phyloP scores from a whole-genome alignment of 2,113 vertebrate genomes.

The Tragulus kanchil region DNA sequence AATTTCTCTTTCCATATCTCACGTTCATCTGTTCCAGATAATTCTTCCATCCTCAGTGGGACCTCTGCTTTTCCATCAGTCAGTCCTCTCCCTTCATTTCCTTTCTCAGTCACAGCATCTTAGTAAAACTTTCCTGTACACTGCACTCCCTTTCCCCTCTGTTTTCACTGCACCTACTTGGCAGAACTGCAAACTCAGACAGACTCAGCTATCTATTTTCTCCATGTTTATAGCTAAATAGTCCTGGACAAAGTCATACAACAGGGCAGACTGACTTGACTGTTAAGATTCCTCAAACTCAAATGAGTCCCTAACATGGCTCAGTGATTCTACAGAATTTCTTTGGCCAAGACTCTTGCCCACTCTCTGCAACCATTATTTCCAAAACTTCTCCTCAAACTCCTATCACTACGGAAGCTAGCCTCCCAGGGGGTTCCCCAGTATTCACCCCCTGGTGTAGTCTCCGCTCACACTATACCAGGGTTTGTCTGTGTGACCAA shows the following conservation, averaged over 20 bases:
- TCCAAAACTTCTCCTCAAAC: slow-evolving; percentile 58
- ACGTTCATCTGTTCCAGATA: background rate
- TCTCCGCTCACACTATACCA: background rate
- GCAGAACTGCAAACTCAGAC: background rate
- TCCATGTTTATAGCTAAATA: background rate
- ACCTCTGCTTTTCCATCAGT: background rate
- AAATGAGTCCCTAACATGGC: background rate
- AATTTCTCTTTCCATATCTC: background rate
- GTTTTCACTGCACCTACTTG: background rate
- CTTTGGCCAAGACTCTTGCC: background rate
- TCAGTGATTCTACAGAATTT: background rate
- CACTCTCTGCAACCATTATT: background rate
- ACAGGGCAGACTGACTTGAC: background rate
- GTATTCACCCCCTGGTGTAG: background rate
- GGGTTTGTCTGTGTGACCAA: background rate
- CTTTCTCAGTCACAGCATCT: background rate
- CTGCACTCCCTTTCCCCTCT: background rate
- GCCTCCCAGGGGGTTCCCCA: background rate
- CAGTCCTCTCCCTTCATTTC: background rate
- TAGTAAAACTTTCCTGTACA: background rate
- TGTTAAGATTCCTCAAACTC: background rate
- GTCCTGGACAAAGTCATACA: background rate
- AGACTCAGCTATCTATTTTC: background rate
- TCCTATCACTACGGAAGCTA: background rate
- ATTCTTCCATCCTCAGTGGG: background rate